Base-by-base conservation (phyloP, 2,888 invertebrate species). In the Schizotus pectinicornis region DNA sequence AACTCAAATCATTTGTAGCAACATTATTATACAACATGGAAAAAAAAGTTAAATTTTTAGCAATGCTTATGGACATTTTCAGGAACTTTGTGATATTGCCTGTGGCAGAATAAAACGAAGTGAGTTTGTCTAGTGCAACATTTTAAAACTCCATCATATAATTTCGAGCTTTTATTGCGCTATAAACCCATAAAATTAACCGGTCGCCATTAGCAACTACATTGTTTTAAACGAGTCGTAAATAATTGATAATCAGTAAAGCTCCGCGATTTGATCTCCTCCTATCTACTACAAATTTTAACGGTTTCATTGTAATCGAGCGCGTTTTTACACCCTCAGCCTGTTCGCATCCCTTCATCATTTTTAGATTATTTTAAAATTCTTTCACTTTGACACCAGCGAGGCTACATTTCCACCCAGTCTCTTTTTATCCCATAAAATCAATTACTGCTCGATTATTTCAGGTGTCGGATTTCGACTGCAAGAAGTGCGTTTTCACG, bases 391-490 rank as follows among this genome's bases (percentile, higher is more conserved):
- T 30, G 7, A 14, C 36, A 7, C 34, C 37, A 7, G 34, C 22
- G 22, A 22, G 22, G 22, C 6, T 35, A 3, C 6, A 6, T 35
- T 35, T 3, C n/a, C n/a, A 35, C 3, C 1, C n/a, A 22, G 9
- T 13, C 33, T n/a, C n/a, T 45, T 43, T 45, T 31, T 56, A 35
- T 55, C 57, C 59, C 61, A 61, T 63, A 56, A 63, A 63, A 63
- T 63, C 56, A 55, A 63, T 63, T 62, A 56, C 30, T 38, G n/a
- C 22, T 33, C 49, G 52, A 63, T 60, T 63, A 41, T 54, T 51
- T 47, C 49, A 42, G 58, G 55, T 52, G 34, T 14, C 13, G 14
- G 43, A 31, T 37, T 50, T 54, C 46, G 37, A 7, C 14, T 7
- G 31, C 14, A 56, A 56, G 52, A 59, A 14, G 34, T 7, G 8